Conservation (phyloP, 1,140 invertebrate species). For the Panagrolaimus sp. region DNA sequence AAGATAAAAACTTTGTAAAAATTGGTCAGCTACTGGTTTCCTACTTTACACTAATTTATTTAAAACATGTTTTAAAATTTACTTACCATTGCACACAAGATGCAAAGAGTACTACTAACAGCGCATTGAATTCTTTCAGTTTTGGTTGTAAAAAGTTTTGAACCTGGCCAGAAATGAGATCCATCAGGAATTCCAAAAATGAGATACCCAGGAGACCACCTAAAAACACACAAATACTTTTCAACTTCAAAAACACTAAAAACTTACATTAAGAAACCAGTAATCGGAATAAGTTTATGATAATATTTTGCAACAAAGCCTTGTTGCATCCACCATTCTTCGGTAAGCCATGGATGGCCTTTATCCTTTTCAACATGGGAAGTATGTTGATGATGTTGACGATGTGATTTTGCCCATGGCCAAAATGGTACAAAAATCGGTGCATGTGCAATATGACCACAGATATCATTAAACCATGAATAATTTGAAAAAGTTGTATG, state of each 20-base stretch:
- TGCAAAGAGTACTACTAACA: conserved; percentile 28
- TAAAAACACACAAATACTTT: conserved; percentile 9
- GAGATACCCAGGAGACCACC: conserved; percentile 42
- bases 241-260: background rate
- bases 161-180: conserved; percentile 47
- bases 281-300: background rate
- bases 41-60: no score
- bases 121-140: conserved; percentile 43
- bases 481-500: conserved; percentile 59
- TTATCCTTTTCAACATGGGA: conserved; percentile 42
- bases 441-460: conserved; percentile 45
- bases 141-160: conserved; percentile 38
- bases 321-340: conserved; percentile 27
- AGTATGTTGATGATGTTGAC: conserved; percentile 41
- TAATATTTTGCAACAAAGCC: conserved; percentile 17
- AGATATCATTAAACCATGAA: conserved; percentile 44
- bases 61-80: background rate
- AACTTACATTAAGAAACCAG: no score
- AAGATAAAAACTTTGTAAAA: no score
- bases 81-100: conserved; percentile 34
- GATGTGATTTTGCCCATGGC: conserved; percentile 46
- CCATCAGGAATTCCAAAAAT: conserved; percentile 43
- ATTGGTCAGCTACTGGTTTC: no score
- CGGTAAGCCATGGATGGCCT: conserved; percentile 43
- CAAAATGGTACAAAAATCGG: conserved; percentile 43